Percentiles rank a stretch among this genome's conserved stretches.
These are phyloP conservation scores for Cyphomyrus discorhynchus DNA, from an alignment of 2,113 vertebrate genomes.

Conservation along the genomic window DNA sequence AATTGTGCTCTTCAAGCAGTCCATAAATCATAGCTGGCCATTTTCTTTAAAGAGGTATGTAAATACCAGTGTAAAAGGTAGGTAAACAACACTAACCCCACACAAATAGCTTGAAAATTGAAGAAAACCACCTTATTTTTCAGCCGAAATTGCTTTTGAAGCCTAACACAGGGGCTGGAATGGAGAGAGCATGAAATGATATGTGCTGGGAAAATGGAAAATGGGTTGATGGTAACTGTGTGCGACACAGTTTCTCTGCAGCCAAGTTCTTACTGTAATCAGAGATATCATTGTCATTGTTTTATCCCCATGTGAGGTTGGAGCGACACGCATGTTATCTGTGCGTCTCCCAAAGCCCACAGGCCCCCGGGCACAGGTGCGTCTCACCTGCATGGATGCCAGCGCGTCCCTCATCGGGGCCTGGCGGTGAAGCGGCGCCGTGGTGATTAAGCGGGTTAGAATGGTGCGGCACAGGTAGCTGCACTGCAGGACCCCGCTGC, in stretches of 20 bases:
- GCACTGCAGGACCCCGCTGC: not conserved
- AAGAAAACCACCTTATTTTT: conserved; percentile 99
- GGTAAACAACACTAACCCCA: conserved; percentile 99
- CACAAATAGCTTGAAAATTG: conserved; percentile 99
- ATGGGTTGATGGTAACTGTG: conserved; percentile 87
- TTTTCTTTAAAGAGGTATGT: conserved; percentile 97
- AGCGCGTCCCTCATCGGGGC: conserved; percentile 26
- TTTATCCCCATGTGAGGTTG: conserved; percentile 59
- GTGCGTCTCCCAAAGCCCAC: conserved; percentile 45
- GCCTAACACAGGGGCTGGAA: conserved; percentile 77
- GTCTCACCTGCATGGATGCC: conserved; percentile 41
- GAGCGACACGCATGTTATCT: conserved; percentile 70
- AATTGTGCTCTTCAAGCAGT: conserved; percentile 95
- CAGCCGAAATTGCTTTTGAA: conserved; percentile 99
- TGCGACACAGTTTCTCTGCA: conserved; percentile 75
- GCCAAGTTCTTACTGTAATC: conserved; percentile 77
- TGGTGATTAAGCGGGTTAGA: not conserved
- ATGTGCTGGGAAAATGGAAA: conserved; percentile 81
- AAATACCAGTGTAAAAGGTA: conserved; percentile 98
- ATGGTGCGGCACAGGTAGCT: not conserved
- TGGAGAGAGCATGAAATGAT: conserved; percentile 89
- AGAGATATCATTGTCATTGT: conserved; percentile 89
- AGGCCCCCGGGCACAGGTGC: conserved; percentile 39
- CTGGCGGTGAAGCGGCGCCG: not conserved
- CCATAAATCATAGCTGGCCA: conserved; percentile 97